These are phyloP conservation scores for Stenoptilia bipunctidactyla DNA, from an alignment of 2,888 invertebrate genomes.

Conservation along the genomic window DNA sequence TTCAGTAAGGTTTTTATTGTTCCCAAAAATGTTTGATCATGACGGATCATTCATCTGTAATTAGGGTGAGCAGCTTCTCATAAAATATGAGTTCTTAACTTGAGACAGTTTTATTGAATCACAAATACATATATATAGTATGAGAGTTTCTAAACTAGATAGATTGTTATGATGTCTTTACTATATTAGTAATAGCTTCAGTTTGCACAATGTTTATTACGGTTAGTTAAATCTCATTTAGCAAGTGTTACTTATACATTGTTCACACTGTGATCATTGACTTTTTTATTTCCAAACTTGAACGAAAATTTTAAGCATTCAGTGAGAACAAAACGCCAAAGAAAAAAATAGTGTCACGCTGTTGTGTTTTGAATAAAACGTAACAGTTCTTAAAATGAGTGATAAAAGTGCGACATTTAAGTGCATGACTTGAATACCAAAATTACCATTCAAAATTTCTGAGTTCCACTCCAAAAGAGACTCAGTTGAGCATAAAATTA, in stretches of 20 bases:
- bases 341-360: constrained; percentile 59
- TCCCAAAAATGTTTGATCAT: constrained; percentile 55
- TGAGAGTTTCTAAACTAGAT: background rate
- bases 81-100: constrained; percentile 60
- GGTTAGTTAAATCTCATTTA: too few relatives aligned
- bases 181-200: too few relatives aligned
- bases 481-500: constrained; percentile 70
- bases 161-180: too few relatives aligned
- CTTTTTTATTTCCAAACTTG: too few relatives aligned
- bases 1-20: constrained; percentile 46
- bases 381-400: constrained; percentile 54
- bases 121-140: constrained; percentile 59
- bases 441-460: constrained; percentile 63
- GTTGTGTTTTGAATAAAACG: constrained; percentile 57
- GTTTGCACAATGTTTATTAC: too few relatives aligned
- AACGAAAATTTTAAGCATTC: too few relatives aligned
- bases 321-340: too few relatives aligned
- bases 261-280: too few relatives aligned
- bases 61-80: constrained; percentile 59
- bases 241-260: too few relatives aligned
- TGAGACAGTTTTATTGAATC: constrained; percentile 55
- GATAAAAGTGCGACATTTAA: constrained; percentile 51
- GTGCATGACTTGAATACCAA: constrained; percentile 31
- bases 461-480: constrained; percentile 62
- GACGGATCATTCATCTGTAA: constrained; percentile 65